Conservation (phyloP, 2,888 invertebrate species). For the Actias luna region DNA sequence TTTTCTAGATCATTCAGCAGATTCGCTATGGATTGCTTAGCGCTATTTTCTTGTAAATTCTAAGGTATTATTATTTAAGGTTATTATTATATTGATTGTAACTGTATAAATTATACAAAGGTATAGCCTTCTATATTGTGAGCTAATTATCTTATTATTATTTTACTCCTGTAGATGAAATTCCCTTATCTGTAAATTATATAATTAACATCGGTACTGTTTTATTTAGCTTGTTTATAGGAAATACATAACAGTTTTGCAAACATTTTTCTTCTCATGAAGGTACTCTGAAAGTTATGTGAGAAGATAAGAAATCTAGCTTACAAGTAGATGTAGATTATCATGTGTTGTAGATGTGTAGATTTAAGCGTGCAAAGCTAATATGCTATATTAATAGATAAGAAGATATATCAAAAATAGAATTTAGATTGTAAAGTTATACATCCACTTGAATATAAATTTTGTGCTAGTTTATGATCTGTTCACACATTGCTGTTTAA, state of each 20-base stretch:
- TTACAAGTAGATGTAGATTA: conserved; percentile 71
- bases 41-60: conserved; percentile 38
- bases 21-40: conserved; percentile 56
- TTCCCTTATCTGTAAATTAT: conserved; percentile 53
- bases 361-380: conserved; percentile 53
- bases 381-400: conserved; percentile 46
- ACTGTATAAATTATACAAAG: conserved; percentile 14
- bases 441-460: conserved; percentile 17
- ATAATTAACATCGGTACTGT: conserved; percentile 48
- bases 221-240: conserved; percentile 65
- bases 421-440: conserved; percentile 54
- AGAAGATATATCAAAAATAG: conserved; percentile 27
- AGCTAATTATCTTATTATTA: conserved; percentile 58
- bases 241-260: conserved; percentile 75
- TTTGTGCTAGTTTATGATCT: conserved; percentile 44
- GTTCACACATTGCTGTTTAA: conserved; percentile 55
- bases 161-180: conserved; percentile 66
- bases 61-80: conserved; percentile 13
- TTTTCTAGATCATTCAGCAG: conserved; percentile 40
- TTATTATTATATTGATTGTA: conserved; percentile 18
- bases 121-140: conserved; percentile 32
- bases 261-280: conserved; percentile 81
- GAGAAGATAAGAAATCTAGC: conserved; percentile 76
- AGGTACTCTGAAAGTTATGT: conserved; percentile 78
- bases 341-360: conserved; percentile 71